phyloP scores from a whole-genome alignment of 2,113 vertebrate species.

The Vicugna pacos region DNA sequence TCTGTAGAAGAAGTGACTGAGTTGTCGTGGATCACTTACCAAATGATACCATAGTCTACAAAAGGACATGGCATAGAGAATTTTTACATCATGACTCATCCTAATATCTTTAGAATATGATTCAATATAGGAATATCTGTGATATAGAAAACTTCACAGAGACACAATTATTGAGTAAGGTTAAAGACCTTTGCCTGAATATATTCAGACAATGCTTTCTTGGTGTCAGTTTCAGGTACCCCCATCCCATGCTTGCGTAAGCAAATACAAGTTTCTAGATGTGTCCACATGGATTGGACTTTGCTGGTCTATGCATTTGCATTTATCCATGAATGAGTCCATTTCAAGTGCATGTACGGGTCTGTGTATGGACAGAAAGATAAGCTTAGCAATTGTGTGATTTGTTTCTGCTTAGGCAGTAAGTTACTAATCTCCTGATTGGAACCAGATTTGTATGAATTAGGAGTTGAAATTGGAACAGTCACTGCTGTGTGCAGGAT shows the following conservation, averaged over 20 bases:
- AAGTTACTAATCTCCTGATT: conserved; percentile 91
- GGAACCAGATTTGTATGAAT: conserved; percentile 94
- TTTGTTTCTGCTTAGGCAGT: conserved; percentile 88
- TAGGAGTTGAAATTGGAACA: conserved; percentile 89
- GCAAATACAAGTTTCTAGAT: conserved; percentile 28
- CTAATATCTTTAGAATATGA: not conserved
- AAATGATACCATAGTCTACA: not conserved
- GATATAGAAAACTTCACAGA: not conserved
- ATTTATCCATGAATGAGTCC: not conserved
- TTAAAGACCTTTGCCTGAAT: not conserved
- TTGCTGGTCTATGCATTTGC: not conserved
- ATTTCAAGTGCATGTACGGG: accelerated
- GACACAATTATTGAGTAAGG: not conserved
- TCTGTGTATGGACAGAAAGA: conserved; percentile 52
- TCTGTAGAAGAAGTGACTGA: not conserved
- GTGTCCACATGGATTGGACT: not conserved
- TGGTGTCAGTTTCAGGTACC: not conserved
- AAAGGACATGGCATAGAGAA: not conserved
- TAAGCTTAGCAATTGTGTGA: conserved; percentile 80
- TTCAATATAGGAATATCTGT: not conserved
- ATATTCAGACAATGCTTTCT: not conserved
- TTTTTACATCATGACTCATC: not conserved
- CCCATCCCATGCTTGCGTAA: not conserved
- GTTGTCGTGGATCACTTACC: not conserved
- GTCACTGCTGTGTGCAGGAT: conserved; percentile 91